Evolutionary conservation across 2,888 invertebrate species (phyloP), one percentile per base, ranked within the genome.

Genomic region (Nemotelus pantherinus): DNA sequence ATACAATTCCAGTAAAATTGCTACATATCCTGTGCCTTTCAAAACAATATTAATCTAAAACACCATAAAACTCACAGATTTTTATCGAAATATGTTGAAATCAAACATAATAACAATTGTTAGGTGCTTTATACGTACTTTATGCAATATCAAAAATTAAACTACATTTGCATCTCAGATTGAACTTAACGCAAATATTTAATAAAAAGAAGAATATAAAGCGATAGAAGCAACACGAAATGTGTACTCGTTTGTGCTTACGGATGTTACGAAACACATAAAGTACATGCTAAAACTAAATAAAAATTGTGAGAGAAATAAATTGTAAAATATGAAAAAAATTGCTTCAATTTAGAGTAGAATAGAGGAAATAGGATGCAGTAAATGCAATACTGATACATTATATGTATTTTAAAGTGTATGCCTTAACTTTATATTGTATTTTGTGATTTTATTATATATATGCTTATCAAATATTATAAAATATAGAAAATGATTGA

Each of bases 361-460:
- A 3, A 10, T 65, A 44, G 47, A 47, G 10, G 39, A 44, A 50
- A 70, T 70, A 70, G 55, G 41, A 43, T 9, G 43, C 55, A 68
- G 68, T 68, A 63, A 39, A 39, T 41, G 7, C 5, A 43, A n/a
- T 45, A 47, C 47, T 45, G 39, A 50, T 50, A 63, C 3, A 63
- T 50, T 68, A 39, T 71, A 47, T 72, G 60, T 72, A 74, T 74
- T 60, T 60, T 74, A 60, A 74, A 60, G 45, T 9, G n/a, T 63
- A 74, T 60, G 63, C 74, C 74, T 48, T 74, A 74, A 57, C 60
- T 25, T 47, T 74, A 60, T 60, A 74, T 74, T 63, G 74, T 74
- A 74, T 74, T 74, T 74, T 74, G 74, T 74, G 74, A 74, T 74
- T 74, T 74, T 74, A 74, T 74, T 74, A 60, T 63, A 74, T 63